phyloP scores from a whole-genome alignment of 1,140 invertebrate species.

The Drosophila sechellia region DNA sequence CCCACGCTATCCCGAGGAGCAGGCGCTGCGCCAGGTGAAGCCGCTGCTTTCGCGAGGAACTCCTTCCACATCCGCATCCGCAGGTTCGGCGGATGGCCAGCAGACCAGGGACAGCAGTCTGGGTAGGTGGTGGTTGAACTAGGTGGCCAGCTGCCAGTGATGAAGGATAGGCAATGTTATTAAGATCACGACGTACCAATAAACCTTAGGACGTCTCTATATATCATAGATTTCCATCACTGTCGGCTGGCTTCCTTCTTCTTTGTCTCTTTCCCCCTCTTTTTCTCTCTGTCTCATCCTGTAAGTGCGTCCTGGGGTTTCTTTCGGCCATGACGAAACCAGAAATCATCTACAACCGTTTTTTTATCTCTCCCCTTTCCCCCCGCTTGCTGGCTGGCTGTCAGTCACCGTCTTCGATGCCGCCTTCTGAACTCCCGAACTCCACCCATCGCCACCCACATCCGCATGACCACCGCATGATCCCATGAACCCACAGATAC shows the following conservation, averaged over 20 bases:
- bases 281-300: conserved; percentile 23
- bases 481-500: conserved; percentile 50
- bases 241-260: conserved; percentile 26
- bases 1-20: conserved; percentile 83
- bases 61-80: conserved; percentile 28
- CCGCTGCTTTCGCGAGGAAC: conserved; percentile 59
- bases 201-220: too few relatives aligned
- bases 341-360: conserved; percentile 47
- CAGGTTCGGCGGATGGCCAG: conserved; percentile 55
- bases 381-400: conserved; percentile 31
- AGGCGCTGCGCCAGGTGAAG: conserved; percentile 76
- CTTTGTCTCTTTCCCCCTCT: conserved; percentile 19
- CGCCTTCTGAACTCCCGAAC: conserved; percentile 55
- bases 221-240: conserved; percentile 4
- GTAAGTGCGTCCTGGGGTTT: conserved; percentile 45
- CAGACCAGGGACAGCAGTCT: conserved; percentile 81
- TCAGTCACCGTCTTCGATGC: conserved; percentile 70
- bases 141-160: not conserved
- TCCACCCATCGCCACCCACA: conserved; percentile 18
- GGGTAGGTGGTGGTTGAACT: conserved; percentile 58
- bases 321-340: conserved; percentile 33
- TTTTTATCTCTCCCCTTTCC: conserved; percentile 41
- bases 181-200: too few relatives aligned
- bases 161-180: too few relatives aligned
- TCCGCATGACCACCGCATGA: conserved; percentile 35